Evolutionary conservation across 2,888 invertebrate species (phyloP), one percentile per base, ranked within the genome.

Genomic region (Coelinius sp.): DNA sequence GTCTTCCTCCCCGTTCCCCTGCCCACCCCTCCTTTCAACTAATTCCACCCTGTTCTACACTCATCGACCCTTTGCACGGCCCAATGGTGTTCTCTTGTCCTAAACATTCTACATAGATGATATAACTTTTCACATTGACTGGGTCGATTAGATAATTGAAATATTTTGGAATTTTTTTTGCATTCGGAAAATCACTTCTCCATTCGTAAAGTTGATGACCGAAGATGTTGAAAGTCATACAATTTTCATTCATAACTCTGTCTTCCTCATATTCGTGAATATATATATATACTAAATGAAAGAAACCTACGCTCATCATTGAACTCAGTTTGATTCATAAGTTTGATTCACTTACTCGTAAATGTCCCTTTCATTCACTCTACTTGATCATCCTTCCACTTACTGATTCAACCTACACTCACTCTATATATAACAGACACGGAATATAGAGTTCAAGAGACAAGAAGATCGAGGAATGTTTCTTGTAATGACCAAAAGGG

Each of bases 41-140:
- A 75, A 73, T 68, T 69, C 70, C 71, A 70, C 75, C 77, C 75
- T 71, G 67, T 66, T 68, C 59, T 59, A 59, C 31, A 59, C 20
- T 22, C 59, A 59, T 59, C 59, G 59, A 59, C 59, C 59, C 59
- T 59, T 20, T 27, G 35, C 20, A 59, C 59, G 59, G 59, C 31
- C 59, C 59, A 59, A 59, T 59, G 59, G 59, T 63, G 24, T 38
- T 41, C 63, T 41, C 63, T 63, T n/a, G 22, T 63, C 44, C 44
- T 24, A 44, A 44, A 63, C 25, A 63, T 24, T 63, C 25, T 14
- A 22, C 8, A 10, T 12, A 59, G 59, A 59, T 59, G 7, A 59
- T 59, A 20, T 17, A 59, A 31, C 59, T 59, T 59, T 59, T 31
- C 59, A 8, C 35, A 59, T 35, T 31, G 10, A 14, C 12, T 5